A percentile compares a stretch with the other conserved stretches of the same genome.
Conservation (phyloP, 1,140 invertebrate genomes). For the Coelopa frigida region DNA sequence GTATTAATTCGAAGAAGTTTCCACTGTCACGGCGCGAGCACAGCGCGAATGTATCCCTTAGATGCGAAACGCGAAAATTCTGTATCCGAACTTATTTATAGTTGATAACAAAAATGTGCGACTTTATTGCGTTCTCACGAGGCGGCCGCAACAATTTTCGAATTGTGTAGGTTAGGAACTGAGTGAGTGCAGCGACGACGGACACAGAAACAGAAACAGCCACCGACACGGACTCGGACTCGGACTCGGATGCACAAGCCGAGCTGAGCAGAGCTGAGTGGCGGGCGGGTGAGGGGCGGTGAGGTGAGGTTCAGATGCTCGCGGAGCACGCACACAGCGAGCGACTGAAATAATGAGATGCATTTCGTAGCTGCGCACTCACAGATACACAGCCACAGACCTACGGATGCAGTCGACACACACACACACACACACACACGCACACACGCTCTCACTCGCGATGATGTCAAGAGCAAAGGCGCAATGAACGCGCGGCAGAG, state of each 20-base stretch:
- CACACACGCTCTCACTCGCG: neutral
- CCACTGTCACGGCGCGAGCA: no score
- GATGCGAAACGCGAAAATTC: no score
- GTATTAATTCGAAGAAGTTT: no score
- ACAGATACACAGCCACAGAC: constrained; percentile 3
- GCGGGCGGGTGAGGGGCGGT: no score
- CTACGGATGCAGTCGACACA: constrained; percentile 4
- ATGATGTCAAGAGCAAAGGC: constrained; percentile 15
- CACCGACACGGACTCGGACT: neutral
- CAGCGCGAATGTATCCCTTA: no score
- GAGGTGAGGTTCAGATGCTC: no score
- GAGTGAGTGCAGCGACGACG: neutral
- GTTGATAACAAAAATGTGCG: no score
- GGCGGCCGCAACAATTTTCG: constrained; percentile 5
- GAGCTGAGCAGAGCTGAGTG: neutral
- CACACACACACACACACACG: neutral
- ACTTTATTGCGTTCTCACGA: neutral
- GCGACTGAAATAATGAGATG: no score
- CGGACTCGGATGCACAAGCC: neutral
- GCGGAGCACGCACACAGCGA: no score
- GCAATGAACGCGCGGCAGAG: constrained; percentile 1
- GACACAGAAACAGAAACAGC: neutral
- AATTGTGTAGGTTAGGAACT: constrained; percentile 10
- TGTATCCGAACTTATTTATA: no score
- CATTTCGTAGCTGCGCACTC: constrained; percentile 2